Percentiles rank a stretch among this genome's conserved stretches.
These are phyloP conservation scores for Calephelis perditalis DNA, from an alignment of 2,888 invertebrate species.

Conservation along the genomic window DNA sequence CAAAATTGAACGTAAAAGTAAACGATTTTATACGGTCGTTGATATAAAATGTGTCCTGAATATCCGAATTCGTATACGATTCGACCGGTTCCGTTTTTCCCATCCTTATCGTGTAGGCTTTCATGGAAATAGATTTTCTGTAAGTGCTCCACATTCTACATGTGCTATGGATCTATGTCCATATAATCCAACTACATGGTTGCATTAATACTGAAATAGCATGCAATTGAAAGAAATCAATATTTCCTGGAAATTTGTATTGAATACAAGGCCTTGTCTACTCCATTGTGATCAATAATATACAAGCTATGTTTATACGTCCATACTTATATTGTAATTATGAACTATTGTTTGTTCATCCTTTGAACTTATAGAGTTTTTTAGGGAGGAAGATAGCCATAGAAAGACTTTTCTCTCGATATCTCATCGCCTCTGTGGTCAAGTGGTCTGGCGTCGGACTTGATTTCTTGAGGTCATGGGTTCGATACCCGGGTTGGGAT, in stretches of 20 bases:
- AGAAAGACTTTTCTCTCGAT: too few species aligned
- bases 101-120: constrained; percentile 14
- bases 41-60: constrained; percentile 5
- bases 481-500: too few species aligned
- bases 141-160: constrained; percentile 15
- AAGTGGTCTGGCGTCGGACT: too few species aligned
- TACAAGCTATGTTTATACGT: too few species aligned
- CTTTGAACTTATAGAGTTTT: too few species aligned
- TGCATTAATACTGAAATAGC: constrained; percentile 22
- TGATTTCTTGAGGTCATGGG: too few species aligned
- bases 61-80: constrained; percentile 2
- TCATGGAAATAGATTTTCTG: constrained; percentile 22
- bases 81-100: constrained; percentile 11
- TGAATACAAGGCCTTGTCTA: neutral
- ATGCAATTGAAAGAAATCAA: constrained; percentile 24
- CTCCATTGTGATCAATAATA: too few species aligned
- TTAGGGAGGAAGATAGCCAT: too few species aligned
- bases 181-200: constrained; percentile 10
- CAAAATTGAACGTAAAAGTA: constrained; percentile 1
- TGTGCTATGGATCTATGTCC: neutral
- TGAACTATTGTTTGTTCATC: too few species aligned
- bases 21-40: neutral
- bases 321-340: too few species aligned
- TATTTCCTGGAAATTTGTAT: constrained; percentile 14
- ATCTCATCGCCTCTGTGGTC: too few species aligned